A percentile compares a stretch with the other conserved stretches of the same genome.
Evolutionary conservation across 1,140 invertebrate species (phyloP).

Genomic region (Hylaeus anthracinus): DNA sequence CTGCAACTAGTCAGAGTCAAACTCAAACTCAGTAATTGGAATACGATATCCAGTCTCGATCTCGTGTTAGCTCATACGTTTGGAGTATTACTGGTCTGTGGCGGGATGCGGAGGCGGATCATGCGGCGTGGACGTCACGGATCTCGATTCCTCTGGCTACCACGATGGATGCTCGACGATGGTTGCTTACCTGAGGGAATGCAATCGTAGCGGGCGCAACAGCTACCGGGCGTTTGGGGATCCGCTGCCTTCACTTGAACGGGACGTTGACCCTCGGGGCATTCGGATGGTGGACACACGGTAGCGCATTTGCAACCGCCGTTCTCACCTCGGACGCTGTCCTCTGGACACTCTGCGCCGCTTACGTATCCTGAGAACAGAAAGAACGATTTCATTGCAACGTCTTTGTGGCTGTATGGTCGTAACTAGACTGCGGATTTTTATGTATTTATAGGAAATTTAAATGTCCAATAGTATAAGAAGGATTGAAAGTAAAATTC

Average conservation of each 20-base stretch:
- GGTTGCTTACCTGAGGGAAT: constrained; percentile 53
- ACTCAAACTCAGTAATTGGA: no score
- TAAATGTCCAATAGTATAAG: no score
- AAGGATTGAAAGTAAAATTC: no score
- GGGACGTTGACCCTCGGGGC: constrained; percentile 45
- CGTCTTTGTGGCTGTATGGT: not conserved
- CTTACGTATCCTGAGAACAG: constrained; percentile 43
- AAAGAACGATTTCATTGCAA: constrained; percentile 10
- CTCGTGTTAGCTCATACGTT: no score
- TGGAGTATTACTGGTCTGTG: no score
- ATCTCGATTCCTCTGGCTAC: no score
- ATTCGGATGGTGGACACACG: constrained; percentile 43
- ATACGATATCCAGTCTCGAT: no score
- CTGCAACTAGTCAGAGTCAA: no score
- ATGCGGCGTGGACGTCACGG: not conserved
- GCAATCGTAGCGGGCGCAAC: constrained; percentile 57
- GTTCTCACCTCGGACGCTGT: constrained; percentile 53
- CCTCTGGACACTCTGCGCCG: constrained; percentile 44
- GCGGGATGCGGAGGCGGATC: no score
- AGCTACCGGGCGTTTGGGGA: constrained; percentile 53
- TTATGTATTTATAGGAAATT: no score
- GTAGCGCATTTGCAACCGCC: constrained; percentile 53
- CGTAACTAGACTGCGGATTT: no score
- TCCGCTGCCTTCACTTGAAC: constrained; percentile 25
- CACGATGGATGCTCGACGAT: not conserved